Evolutionary conservation across 2,797 vertebrate species (phyloP).

Genomic region (Lophius americanus): DNA sequence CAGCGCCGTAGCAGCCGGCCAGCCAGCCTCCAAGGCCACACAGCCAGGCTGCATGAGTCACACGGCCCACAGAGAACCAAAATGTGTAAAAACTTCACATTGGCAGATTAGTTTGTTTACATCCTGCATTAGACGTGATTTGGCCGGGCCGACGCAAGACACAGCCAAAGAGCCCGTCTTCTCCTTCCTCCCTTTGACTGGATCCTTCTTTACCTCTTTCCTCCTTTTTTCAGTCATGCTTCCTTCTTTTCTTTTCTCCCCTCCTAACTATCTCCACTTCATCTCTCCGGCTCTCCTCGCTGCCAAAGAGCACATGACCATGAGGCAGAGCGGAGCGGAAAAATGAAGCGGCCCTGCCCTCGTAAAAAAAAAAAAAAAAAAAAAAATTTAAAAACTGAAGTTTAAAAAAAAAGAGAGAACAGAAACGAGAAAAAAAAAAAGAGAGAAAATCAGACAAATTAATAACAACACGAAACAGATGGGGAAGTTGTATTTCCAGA

Average conservation of each 20-base stretch:
- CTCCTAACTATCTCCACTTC: conserved; percentile 29
- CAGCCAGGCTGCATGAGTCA: conserved; percentile 61
- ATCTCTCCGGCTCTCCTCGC: conserved; percentile 20
- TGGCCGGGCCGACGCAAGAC: conserved; percentile 46
- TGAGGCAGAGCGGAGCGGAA: conserved; percentile 57
- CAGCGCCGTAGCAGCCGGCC: conserved; percentile 43
- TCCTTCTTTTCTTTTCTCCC: conserved; percentile 41
- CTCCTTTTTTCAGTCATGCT: conserved; percentile 16
- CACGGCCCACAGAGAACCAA: conserved; percentile 58
- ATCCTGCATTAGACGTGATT: conserved; percentile 74
- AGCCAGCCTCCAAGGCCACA: conserved; percentile 55
- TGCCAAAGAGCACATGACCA: conserved; percentile 69
- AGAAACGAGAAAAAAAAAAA: too few relatives aligned
- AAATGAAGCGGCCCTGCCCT: conserved; percentile 63
- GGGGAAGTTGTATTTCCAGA: conserved; percentile 74
- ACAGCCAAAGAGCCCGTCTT: conserved; percentile 58
- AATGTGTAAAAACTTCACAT: conserved; percentile 71
- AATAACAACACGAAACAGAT: conserved; percentile 77
- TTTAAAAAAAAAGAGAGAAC: conserved; percentile 18
- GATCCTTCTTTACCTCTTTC: conserved; percentile 16
- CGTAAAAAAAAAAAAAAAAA: conserved; percentile 66
- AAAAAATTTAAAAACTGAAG: conserved; percentile 46
- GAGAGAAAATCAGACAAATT: conserved; percentile 62
- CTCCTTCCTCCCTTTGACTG: conserved; percentile 51
- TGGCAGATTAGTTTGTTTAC: conserved; percentile 78